Conservation (phyloP, 2,888 invertebrate species). For the Limenitis arthemis region DNA sequence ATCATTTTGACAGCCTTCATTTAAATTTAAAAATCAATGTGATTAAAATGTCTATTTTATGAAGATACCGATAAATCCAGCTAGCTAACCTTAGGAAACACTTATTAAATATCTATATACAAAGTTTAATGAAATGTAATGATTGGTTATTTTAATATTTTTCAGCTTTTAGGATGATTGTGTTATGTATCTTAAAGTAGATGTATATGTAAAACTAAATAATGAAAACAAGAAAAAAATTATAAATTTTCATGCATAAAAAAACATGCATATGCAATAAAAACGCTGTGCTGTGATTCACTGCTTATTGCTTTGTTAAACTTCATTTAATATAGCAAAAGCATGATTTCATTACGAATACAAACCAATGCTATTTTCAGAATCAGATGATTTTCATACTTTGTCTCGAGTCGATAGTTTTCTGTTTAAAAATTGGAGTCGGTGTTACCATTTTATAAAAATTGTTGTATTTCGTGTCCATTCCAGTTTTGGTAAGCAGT, state of each 20-base stretch:
- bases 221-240: not conserved
- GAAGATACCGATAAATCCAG: too few species aligned
- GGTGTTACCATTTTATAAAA: conserved; percentile 37
- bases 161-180: not conserved
- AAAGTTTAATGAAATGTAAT: too few species aligned
- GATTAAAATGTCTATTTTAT: too few species aligned
- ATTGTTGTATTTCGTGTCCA: conserved; percentile 43
- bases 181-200: not conserved
- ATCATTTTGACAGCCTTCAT: too few species aligned
- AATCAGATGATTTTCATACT: conserved; percentile 98
- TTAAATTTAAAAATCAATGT: too few species aligned
- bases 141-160: too few species aligned
- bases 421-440: conserved; percentile 74
- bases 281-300: not conserved
- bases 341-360: conserved; percentile 47
- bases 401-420: conserved; percentile 97
- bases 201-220: not conserved
- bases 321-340: conserved; percentile 9
- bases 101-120: too few species aligned
- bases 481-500: conserved; percentile 64
- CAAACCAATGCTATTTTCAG: conserved; percentile 96
- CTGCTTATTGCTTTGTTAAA: not conserved
- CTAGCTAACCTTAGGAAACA: too few species aligned
- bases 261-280: not conserved
- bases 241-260: not conserved